phyloP scores from a whole-genome alignment of 1,140 invertebrate species.

The Philotrypesis tridentata region DNA sequence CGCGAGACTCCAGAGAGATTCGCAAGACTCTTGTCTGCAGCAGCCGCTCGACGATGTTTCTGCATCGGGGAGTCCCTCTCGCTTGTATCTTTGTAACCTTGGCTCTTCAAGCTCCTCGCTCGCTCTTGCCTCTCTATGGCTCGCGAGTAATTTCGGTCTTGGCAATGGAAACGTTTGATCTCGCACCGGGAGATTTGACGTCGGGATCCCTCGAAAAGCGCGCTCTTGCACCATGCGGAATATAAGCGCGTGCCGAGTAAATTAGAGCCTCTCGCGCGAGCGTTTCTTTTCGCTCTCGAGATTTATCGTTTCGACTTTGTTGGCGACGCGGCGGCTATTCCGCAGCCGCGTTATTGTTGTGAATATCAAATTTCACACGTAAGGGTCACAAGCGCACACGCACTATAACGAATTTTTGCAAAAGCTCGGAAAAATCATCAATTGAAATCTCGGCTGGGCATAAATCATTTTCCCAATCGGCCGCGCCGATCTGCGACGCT shows the following conservation, averaged over 20 bases:
- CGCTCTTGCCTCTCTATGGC: background rate
- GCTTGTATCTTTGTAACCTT: background rate
- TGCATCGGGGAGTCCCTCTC: background rate
- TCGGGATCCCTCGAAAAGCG: background rate
- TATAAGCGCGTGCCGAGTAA: no score
- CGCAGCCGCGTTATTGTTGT: no score
- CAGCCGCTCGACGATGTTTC: background rate
- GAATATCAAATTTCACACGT: no score
- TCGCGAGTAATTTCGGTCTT: background rate
- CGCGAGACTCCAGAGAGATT: constrained; percentile 11
- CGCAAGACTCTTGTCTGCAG: background rate
- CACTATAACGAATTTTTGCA: background rate
- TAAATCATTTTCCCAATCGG: background rate
- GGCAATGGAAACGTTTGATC: background rate
- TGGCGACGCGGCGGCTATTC: no score
- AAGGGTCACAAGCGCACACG: no score
- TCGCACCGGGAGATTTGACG: background rate
- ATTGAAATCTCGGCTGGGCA: background rate
- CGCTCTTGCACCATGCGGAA: background rate
- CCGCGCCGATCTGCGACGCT: background rate
- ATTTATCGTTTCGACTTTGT: no score
- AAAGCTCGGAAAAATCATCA: no score
- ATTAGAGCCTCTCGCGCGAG: no score
- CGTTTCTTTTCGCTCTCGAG: no score
- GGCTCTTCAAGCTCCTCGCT: background rate